A percentile compares a stretch with the other conserved stretches of the same genome.
These are phyloP conservation scores for Syrphus vitripennis DNA, from an alignment of 2,888 invertebrate species.

Conservation along the genomic window DNA sequence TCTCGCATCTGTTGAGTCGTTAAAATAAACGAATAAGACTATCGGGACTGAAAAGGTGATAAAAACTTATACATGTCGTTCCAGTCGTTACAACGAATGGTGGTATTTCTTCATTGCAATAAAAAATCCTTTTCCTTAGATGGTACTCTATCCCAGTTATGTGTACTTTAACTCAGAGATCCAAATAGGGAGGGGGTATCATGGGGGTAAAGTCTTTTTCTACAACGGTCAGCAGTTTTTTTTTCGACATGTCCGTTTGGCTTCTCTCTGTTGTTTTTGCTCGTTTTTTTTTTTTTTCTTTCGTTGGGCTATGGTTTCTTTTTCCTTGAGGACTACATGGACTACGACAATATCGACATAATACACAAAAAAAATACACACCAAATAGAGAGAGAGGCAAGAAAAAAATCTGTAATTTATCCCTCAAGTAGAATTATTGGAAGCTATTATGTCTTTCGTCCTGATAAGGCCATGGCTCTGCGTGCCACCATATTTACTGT, in stretches of 20 bases:
- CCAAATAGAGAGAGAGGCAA: neutral
- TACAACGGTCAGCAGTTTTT: constrained; percentile 62
- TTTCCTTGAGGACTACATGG: neutral
- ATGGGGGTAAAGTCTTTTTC: constrained; percentile 22
- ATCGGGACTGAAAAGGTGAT: constrained; percentile 64
- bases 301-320: neutral
- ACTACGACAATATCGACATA: neutral
- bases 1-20: constrained; percentile 61
- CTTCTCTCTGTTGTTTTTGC: constrained; percentile 1
- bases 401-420: constrained; percentile 61
- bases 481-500: constrained; percentile 52
- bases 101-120: constrained; percentile 46
- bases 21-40: constrained; percentile 65
- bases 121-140: constrained; percentile 48
- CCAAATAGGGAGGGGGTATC: constrained; percentile 26
- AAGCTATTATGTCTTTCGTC: constrained; percentile 52
- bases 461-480: constrained; percentile 46
- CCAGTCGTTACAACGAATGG: constrained; percentile 34
- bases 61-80: constrained; percentile 65
- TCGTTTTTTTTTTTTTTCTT: neutral
- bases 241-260: constrained; percentile 25
- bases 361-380: neutral
- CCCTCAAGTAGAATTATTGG: constrained; percentile 65
- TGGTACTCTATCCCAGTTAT: constrained; percentile 28
- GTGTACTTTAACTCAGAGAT: constrained; percentile 11